Base-by-base conservation (phyloP, 2,113 vertebrate species). In the Cromileptes altivelis region DNA sequence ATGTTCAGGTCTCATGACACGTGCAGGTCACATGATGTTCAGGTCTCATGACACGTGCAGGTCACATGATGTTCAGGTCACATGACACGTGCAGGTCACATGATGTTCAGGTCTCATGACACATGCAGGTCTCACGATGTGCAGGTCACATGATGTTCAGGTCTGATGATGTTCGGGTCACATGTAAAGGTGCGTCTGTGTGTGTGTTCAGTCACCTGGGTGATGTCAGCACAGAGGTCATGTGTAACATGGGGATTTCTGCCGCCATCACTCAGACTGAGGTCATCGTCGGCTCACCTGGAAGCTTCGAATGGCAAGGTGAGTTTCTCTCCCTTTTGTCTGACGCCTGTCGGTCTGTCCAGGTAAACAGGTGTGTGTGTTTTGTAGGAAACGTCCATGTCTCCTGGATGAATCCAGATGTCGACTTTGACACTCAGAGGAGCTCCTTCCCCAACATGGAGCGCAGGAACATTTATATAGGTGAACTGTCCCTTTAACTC, bases 261-360 rank as follows among this genome's bases (percentile, higher is more conserved):
- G 96, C 96, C 0, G 93, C 94, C 85, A 96, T 99, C 90, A 93
- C 94, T 0, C 67, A 94, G 78, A 95, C 88, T 21, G 94, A 95
- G 0, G 80, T 97, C 75, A 96, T 96, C 15, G 94, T 97, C 0
- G 98, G 98, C 0, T 96, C 97, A 0, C 97, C 97, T 0, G 97
- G 98, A 0, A 97, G 97, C 89, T 97, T 93, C 71, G 95, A 97
- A 69, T 99, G 97, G 97, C 97, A 97, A 95, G 98, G 98, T 98
- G 62, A 69, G 33, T 64, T 23, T 58, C 64, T 21, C 1, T 42
- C 76, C 45, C 42, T 4, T 45, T 11, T 12, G 42, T 45, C 42
- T 45, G 42, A 45, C 42, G 9, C 9, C 42, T 45, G 9, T 12
- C 1, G 71, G 11, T 14, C 42, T 60, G 11, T 7, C 33, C 25